Conservation (phyloP, 2,797 vertebrate species). For the Neosalanx taihuensis region DNA sequence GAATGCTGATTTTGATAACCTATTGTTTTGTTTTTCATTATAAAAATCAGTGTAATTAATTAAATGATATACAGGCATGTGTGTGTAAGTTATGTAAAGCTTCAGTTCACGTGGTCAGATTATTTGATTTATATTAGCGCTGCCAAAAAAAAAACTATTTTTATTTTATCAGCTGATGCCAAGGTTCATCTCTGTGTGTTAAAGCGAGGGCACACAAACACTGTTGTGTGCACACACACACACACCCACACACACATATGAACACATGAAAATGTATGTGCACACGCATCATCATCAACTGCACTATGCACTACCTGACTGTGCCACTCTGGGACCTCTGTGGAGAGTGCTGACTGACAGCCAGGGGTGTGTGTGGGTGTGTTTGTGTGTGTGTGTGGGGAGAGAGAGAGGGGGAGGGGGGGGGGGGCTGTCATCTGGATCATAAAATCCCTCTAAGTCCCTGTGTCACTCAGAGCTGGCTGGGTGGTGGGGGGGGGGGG, state of each 20-base stretch:
- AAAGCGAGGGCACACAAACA: not conserved
- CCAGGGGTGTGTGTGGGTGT: too few species aligned
- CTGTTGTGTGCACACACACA: not conserved
- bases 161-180: not conserved
- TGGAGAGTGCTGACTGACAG: slow-evolving; percentile 47
- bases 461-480: slow-evolving; percentile 59
- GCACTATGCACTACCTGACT: slow-evolving; percentile 4
- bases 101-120: too few species aligned
- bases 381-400: too few species aligned
- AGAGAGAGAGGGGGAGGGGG: slow-evolving; percentile 27
- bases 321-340: slow-evolving; percentile 42
- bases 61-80: too few species aligned
- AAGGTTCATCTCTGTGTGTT: not conserved
- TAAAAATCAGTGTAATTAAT: too few species aligned
- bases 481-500: too few species aligned
- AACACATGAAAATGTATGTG: not conserved
- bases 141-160: too few species aligned
- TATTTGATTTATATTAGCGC: too few species aligned
- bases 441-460: slow-evolving; percentile 64
- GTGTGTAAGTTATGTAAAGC: too few species aligned
- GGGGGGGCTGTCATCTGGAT: slow-evolving; percentile 57
- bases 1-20: too few species aligned
- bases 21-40: too few species aligned
- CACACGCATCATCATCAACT: not conserved
- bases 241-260: not conserved